Evolutionary conservation across 2,888 invertebrate species (phyloP).

Genomic region (Calameuta filiformis): DNA sequence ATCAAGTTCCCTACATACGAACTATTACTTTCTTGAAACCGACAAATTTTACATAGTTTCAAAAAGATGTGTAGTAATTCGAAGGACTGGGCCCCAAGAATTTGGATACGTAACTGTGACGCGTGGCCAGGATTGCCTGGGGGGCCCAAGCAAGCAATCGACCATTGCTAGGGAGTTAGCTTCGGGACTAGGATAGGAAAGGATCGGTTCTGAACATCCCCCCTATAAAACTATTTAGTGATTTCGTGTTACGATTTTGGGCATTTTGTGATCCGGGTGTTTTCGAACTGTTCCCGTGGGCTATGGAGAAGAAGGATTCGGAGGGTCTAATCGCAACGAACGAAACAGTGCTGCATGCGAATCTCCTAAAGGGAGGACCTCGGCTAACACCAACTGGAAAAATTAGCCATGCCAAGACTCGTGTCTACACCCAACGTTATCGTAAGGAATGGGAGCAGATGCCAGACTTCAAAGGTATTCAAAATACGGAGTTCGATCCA

Average conservation of each 20-base stretch:
- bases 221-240: constrained; percentile 58
- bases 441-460: constrained; percentile 71
- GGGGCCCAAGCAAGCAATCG: constrained; percentile 5
- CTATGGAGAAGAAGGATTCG: constrained; percentile 42
- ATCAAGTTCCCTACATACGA: neutral
- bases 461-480: constrained; percentile 71
- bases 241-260: constrained; percentile 57
- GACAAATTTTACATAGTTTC: neutral
- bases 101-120: constrained; percentile 22
- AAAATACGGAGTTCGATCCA: neutral
- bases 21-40: neutral
- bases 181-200: constrained; percentile 54
- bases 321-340: constrained; percentile 30
- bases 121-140: constrained; percentile 26
- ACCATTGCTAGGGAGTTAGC: constrained; percentile 60
- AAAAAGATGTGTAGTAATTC: neutral
- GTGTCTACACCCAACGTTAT: constrained; percentile 70
- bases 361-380: constrained; percentile 15
- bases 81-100: neutral
- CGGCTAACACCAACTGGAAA: constrained; percentile 62
- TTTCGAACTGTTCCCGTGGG: constrained; percentile 37
- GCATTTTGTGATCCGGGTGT: constrained; percentile 43
- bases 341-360: constrained; percentile 31
- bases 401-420: constrained; percentile 63
- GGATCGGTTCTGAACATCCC: constrained; percentile 22